Conservation (phyloP, 2,113 vertebrate species). For the Sitta europaea region DNA sequence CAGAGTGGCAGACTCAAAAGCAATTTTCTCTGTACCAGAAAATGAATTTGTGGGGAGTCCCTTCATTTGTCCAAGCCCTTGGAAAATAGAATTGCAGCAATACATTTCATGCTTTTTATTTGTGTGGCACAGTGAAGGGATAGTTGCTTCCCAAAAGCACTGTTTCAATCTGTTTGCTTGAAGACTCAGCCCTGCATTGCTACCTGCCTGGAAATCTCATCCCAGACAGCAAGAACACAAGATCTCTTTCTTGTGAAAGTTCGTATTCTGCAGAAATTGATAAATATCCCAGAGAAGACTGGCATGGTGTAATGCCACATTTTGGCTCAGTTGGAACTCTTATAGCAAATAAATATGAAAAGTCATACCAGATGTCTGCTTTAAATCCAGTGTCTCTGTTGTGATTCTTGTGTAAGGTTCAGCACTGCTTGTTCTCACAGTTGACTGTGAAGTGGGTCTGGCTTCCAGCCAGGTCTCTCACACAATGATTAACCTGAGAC, state of each 20-base stretch:
- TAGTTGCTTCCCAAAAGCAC: background rate
- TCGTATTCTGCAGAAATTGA: background rate
- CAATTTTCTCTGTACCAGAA: background rate
- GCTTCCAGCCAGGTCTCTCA: constrained; percentile 68
- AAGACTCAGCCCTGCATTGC: background rate
- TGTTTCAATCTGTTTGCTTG: background rate
- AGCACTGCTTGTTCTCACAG: constrained; percentile 54
- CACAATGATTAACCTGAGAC: constrained; percentile 68
- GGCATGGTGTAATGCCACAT: background rate
- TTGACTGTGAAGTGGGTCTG: constrained; percentile 60
- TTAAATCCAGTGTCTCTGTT: constrained; percentile 56
- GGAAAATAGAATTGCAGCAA: constrained; percentile 11
- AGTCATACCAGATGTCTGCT: constrained; percentile 53
- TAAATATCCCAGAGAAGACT: background rate
- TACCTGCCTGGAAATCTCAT: background rate
- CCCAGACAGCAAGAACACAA: background rate
- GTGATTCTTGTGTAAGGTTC: constrained; percentile 56
- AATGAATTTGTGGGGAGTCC: constrained; percentile 2
- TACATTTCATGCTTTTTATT: background rate
- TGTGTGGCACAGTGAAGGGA: background rate
- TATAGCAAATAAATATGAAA: constrained; percentile 30
- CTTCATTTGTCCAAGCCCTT: background rate
- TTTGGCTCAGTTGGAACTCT: constrained; percentile 8
- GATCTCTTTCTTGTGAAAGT: background rate
- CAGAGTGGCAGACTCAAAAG: background rate